Conservation (phyloP, 2,888 invertebrate genomes). For the Lacanobia oleracea region DNA sequence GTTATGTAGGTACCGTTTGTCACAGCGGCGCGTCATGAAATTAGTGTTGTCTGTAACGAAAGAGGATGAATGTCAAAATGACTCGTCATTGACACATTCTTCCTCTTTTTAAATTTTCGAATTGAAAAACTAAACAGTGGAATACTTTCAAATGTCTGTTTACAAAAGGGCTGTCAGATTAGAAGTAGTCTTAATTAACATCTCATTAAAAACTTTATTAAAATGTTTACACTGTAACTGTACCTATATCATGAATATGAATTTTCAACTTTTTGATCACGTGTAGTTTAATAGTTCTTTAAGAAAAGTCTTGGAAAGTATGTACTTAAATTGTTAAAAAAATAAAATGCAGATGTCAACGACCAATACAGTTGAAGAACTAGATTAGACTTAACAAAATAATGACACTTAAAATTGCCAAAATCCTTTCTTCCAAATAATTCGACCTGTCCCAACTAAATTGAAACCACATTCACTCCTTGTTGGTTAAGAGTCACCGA, state of each 20-base stretch:
- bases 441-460: conserved; percentile 25
- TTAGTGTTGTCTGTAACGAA: neutral
- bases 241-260: too few species aligned
- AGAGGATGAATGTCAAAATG: neutral
- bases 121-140: too few species aligned
- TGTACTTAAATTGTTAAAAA: too few species aligned
- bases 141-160: too few species aligned
- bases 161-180: neutral
- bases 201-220: conserved; percentile 11
- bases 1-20: conserved; percentile 13
- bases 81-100: neutral
- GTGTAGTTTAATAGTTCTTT: neutral
- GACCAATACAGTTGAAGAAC: conserved; percentile 13
- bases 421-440: conserved; percentile 21
- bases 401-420: conserved; percentile 36
- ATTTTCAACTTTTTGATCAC: neutral
- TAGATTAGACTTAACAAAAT: conserved; percentile 20
- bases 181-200: neutral
- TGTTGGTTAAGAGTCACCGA: conserved; percentile 44
- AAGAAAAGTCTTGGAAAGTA: neutral
- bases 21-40: neutral
- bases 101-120: neutral
- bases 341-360: conserved; percentile 7
- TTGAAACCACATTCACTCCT: conserved; percentile 43
- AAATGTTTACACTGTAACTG: conserved; percentile 33